A percentile compares a stretch with the other conserved stretches of the same genome.
phyloP scores from a whole-genome alignment of 2,113 vertebrate species.

The Chaetops frenatus region DNA sequence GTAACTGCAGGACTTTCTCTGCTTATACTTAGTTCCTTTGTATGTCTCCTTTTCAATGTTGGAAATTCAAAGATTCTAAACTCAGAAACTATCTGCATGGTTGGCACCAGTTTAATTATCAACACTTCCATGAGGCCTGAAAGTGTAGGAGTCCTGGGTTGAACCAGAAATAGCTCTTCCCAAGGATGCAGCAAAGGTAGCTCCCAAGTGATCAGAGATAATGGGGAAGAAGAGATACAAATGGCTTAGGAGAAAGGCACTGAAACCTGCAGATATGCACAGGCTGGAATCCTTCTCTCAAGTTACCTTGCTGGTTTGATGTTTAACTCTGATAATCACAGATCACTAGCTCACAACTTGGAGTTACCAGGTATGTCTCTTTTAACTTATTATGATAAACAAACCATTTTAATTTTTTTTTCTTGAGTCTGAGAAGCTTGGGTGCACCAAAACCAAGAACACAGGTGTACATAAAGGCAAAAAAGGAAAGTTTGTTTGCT shows the following conservation, averaged over 20 bases:
- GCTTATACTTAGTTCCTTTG: not conserved
- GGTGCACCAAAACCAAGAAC: not conserved
- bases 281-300: not conserved
- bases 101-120: not conserved
- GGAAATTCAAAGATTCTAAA: not conserved
- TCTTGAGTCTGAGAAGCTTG: not conserved
- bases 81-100: not conserved
- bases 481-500: not conserved
- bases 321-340: not conserved
- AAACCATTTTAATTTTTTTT: not conserved
- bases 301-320: not conserved
- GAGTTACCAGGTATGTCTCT: not conserved
- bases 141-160: not conserved
- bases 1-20: not conserved
- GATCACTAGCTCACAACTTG: not conserved
- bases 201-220: not conserved
- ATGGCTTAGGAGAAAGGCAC: not conserved
- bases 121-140: not conserved
- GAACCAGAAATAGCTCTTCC: not conserved
- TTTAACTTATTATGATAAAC: not conserved
- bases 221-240: not conserved
- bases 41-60: rapidly evolving
- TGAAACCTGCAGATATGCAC: not conserved
- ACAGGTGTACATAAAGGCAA: not conserved
- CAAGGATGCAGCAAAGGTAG: not conserved